Conservation (phyloP, 1,140 invertebrate genomes). For the Drosophila parabipectinata region DNA sequence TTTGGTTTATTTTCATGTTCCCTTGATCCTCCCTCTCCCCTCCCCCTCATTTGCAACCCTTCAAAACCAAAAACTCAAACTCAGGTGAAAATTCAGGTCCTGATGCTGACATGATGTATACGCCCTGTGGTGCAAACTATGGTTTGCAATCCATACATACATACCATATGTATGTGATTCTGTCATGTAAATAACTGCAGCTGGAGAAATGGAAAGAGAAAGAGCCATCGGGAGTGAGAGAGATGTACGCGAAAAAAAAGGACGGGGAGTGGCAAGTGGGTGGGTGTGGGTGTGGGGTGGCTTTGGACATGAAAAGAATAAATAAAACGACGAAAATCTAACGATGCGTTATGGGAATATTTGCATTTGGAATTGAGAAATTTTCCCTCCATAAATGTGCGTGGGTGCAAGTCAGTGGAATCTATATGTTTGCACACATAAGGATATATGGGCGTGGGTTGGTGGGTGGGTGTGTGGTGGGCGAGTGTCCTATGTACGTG, state of each 20-base stretch:
- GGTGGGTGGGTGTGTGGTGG: background rate
- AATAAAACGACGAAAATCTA: slow-evolving; percentile 53
- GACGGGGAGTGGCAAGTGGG: background rate
- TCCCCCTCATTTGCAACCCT: background rate
- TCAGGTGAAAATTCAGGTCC: slow-evolving; percentile 17
- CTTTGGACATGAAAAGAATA: slow-evolving; percentile 25
- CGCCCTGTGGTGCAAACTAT: slow-evolving; percentile 49
- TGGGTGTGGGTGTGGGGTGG: slow-evolving; percentile 1
- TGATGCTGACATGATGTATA: slow-evolving; percentile 56
- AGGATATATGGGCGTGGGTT: background rate
- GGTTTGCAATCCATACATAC: slow-evolving; percentile 4
- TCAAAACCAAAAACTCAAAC: background rate
- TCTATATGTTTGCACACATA: slow-evolving; percentile 6
- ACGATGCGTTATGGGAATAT: slow-evolving; percentile 69
- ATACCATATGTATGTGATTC: background rate
- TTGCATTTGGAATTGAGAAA: slow-evolving; percentile 78
- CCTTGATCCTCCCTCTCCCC: too few species aligned
- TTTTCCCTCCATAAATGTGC: slow-evolving; percentile 44
- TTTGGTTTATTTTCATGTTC: background rate
- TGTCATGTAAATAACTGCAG: slow-evolving; percentile 23
- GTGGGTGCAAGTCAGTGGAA: slow-evolving; percentile 32
- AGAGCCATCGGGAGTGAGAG: background rate
- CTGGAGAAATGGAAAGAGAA: background rate
- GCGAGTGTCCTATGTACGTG: slow-evolving; percentile 24
- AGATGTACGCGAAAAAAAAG: background rate